These are phyloP conservation scores for Conus canariensis DNA, from an alignment of 2,888 invertebrate genomes.

Conservation along the genomic window DNA sequence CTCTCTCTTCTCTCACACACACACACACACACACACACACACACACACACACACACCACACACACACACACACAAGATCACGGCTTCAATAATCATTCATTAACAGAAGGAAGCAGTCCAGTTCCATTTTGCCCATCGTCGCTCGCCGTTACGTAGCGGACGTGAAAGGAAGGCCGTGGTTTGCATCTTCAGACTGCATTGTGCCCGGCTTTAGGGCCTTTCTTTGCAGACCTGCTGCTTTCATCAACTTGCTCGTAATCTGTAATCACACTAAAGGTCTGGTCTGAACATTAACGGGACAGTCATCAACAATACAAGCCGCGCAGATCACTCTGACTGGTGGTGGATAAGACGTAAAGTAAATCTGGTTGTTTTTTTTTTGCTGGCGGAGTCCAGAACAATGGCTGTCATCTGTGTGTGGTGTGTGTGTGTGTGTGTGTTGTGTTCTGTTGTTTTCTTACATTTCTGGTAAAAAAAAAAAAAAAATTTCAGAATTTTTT, in stretches of 20 bases:
- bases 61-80: no score
- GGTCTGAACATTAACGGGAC: background rate
- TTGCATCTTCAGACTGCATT: background rate
- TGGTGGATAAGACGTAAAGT: background rate
- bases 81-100: background rate
- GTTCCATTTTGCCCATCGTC: background rate
- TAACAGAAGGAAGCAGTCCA: background rate
- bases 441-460: no score
- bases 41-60: no score
- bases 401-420: no score
- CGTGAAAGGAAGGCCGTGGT: background rate
- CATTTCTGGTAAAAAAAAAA: no score
- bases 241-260: constrained; percentile 1
- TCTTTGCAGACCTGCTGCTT: background rate
- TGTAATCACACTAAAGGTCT: background rate
- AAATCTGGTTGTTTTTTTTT: no score
- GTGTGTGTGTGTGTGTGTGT: no score
- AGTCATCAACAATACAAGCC: background rate
- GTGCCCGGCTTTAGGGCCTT: background rate
- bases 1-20: no score
- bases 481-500: no score
- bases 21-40: no score
- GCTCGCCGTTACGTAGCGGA: background rate
- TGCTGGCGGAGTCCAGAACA: no score
- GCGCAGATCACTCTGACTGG: background rate